Percentiles rank a stretch among this genome's conserved stretches.
These are phyloP conservation scores for Arbacia lixula DNA, from an alignment of 53 echinoderm and acorn worm genomes.

Conservation along the genomic window DNA sequence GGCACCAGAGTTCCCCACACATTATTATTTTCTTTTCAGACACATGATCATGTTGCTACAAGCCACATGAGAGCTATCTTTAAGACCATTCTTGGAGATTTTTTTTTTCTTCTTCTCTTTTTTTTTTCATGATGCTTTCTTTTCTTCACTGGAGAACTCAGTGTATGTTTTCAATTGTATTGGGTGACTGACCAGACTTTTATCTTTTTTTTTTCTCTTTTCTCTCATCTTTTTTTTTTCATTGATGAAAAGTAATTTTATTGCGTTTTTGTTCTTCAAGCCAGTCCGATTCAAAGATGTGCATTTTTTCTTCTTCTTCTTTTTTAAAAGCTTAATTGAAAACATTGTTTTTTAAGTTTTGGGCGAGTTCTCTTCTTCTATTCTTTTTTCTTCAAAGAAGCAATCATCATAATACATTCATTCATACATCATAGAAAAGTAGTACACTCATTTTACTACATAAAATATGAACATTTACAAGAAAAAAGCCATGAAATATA, in stretches of 20 bases:
- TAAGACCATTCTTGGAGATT: slow-evolving; percentile 15
- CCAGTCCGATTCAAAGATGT: background rate
- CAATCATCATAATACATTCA: background rate
- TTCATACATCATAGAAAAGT: slow-evolving; percentile 15
- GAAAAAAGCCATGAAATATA: no score
- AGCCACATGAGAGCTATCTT: slow-evolving; percentile 7
- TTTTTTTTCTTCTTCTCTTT: slow-evolving; percentile 24
- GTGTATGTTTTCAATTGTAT: slow-evolving; percentile 20
- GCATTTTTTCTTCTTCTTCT: background rate
- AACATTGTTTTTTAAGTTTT: background rate
- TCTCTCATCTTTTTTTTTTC: background rate
- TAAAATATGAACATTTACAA: no score
- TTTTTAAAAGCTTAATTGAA: slow-evolving; percentile 16
- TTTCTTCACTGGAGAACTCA: slow-evolving; percentile 25
- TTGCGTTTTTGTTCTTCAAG: background rate
- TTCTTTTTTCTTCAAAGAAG: slow-evolving; percentile 19
- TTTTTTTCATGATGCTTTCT: background rate
- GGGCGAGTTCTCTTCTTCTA: slow-evolving; percentile 21
- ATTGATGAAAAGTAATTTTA: background rate
- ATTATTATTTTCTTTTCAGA: no score
- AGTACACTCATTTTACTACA: no score
- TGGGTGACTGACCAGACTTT: background rate
- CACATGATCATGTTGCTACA: background rate
- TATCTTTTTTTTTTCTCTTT: background rate
- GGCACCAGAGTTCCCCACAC: background rate